These are phyloP conservation scores for Ecliptopera silaceata DNA, from an alignment of 2,888 invertebrate species.

Conservation along the genomic window DNA sequence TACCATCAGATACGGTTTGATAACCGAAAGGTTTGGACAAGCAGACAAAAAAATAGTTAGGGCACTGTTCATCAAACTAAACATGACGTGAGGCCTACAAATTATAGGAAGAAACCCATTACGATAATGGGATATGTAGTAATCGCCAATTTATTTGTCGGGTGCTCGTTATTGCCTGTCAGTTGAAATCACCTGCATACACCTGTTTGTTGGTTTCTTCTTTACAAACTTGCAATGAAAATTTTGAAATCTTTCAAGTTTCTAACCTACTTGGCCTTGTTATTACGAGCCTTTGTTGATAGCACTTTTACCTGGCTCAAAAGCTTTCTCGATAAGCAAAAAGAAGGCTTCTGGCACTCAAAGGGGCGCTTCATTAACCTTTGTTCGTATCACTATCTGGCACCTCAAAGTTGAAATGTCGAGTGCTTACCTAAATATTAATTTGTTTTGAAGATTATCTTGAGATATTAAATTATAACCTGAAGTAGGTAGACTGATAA, in stretches of 20 bases:
- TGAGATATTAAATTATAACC: neutral
- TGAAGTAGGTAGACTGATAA: neutral
- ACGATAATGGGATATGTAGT: neutral
- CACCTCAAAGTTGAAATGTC: conserved; percentile 1
- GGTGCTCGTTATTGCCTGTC: neutral
- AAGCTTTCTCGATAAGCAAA: conserved; percentile 53
- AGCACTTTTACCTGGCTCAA: conserved; percentile 60
- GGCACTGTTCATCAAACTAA: neutral
- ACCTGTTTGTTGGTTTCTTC: neutral
- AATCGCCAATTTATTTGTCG: neutral
- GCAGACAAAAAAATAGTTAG: neutral
- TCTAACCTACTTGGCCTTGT: conserved; percentile 48
- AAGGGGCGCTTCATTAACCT: conserved; percentile 26
- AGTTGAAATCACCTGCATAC: neutral
- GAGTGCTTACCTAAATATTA: conserved; percentile 1
- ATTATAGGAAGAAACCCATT: neutral
- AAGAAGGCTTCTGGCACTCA: conserved; percentile 30
- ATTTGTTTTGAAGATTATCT: conserved; percentile 1
- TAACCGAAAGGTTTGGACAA: too few species aligned
- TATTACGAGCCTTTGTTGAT: conserved; percentile 50
- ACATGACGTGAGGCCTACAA: neutral
- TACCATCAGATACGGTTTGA: too few species aligned
- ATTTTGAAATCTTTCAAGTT: neutral
- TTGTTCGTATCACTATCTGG: conserved; percentile 19
- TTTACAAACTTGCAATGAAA: neutral